Percentiles rank a stretch among this genome's conserved stretches.
These are phyloP conservation scores for Ceriagrion tenellum DNA, from an alignment of 2,888 invertebrate species.

Conservation along the genomic window DNA sequence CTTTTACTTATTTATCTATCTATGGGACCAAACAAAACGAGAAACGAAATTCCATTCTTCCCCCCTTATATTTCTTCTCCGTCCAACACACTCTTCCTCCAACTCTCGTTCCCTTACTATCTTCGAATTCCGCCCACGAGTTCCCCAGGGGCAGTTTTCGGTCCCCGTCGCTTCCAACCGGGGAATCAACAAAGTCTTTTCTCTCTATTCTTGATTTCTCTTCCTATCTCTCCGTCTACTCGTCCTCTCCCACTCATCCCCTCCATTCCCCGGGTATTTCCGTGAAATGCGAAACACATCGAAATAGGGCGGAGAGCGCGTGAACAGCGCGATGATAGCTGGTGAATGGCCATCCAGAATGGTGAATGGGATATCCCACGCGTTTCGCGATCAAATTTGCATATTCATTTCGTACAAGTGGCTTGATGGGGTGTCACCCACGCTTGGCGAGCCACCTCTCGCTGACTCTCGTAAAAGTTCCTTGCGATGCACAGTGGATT, in stretches of 20 bases:
- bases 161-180: background rate
- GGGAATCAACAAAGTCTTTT: background rate
- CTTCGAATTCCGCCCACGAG: background rate
- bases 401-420: background rate
- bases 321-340: background rate
- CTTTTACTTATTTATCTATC: no score
- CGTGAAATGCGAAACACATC: background rate
- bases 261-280: background rate
- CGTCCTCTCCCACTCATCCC: no score
- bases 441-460: no score
- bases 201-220: background rate
- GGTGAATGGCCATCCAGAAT: no score
- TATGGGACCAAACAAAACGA: no score
- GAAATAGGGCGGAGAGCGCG: background rate
- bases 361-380: background rate
- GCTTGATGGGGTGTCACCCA: background rate
- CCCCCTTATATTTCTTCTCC: no score
- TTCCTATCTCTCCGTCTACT: no score
- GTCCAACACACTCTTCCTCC: background rate
- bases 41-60: no score
- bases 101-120: background rate
- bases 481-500: no score
- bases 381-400: background rate
- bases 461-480: no score
- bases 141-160: background rate